Evolutionary conservation across 2,888 invertebrate genomes (phyloP), one percentile per base, ranked within the genome.

Genomic region (Harpalus rufipes): DNA sequence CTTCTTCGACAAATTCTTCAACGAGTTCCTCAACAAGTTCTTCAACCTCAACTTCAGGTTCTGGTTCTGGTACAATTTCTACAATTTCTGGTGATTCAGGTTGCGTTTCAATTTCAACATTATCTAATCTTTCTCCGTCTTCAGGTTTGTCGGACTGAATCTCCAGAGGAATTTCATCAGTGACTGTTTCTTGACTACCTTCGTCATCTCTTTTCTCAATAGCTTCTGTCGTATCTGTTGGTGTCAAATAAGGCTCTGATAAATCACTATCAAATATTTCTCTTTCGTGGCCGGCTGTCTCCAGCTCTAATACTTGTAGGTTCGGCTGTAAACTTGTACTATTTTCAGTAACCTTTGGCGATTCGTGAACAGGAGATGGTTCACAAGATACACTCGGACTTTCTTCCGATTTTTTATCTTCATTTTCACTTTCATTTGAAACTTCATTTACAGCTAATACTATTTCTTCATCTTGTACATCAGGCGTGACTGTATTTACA

Each of bases 211-310:
- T 89, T 80, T 89, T 89, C n/a, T 88, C 88, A 12, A 89, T 88
- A 32, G 61, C 81, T 87, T 91, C 91, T 25, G 92, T 92, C 58
- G 93, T 92, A 89, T 95, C 95, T 59, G 94, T 94, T 21, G 95
- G 95, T 76, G 95, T 95, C 86, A 94, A 90, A 88, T 95, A 95
- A 85, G 94, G 92, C 88, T 95, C 95, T 74, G 95, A 95, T 86
- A 93, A 93, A 89, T 95, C 95, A 87, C 94, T 95, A 78, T 95
- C 92, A 86, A 93, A 92, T 58, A 94, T 92, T 90, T 94, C 94
- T 86, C 93, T 92, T 88, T 94, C 92, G 3, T 90, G 91, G 86
- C 90, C 90, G 0, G 89, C 92, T 18, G 92, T 89, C 72, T 89
- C 90, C 86, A 91, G 91, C 1, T 92, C 91, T 7, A 91, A 89